phyloP scores from a whole-genome alignment of 2,888 invertebrate species.

The Arrhopalites spinosus region DNA sequence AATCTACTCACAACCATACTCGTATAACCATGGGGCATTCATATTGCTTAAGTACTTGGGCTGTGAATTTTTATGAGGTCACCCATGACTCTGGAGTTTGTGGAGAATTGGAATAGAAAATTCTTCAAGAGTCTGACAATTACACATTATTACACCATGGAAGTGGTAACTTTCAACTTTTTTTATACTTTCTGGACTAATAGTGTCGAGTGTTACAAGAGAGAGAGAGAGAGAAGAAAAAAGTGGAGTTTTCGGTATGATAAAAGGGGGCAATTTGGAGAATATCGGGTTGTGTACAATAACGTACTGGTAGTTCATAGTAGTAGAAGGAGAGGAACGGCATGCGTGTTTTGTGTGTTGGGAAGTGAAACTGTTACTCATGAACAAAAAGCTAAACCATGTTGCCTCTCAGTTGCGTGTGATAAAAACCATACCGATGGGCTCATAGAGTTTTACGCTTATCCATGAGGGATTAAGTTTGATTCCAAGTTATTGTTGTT shows the following conservation, averaged over 20 bases:
- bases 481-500: conserved; percentile 45
- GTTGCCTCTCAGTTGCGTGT: conserved; percentile 46
- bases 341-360: conserved; percentile 35
- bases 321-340: too few species aligned
- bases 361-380: conserved; percentile 13
- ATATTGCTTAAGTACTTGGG: background rate
- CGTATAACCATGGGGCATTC: background rate
- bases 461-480: conserved; percentile 43
- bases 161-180: background rate
- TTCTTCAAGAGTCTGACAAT: background rate
- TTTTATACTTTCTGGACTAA: background rate
- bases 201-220: background rate
- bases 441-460: conserved; percentile 39
- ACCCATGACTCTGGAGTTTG: background rate
- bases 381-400: conserved; percentile 46
- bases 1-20: background rate
- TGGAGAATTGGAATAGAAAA: background rate
- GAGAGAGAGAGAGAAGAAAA: background rate
- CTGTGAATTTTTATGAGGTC: conserved; percentile 26
- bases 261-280: conserved; percentile 40
- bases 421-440: conserved; percentile 42
- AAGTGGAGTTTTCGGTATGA: conserved; percentile 18
- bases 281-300: conserved; percentile 21
- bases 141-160: conserved; percentile 13
- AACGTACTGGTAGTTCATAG: too few species aligned